phyloP scores from a whole-genome alignment of 2,113 vertebrate species.

The sheep (Ovis aries) region ARS-UI_Ramb_v3.0 NC_056080.1:8993001-8993500 shows the following conservation, averaged over 20 bases:
- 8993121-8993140: not conserved
- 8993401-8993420: not conserved
- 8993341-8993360: not conserved
- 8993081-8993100: not conserved
- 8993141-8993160: not conserved
- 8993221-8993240: not conserved
- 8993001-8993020: not conserved
- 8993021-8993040: not conserved
- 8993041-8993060: not conserved
- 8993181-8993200: not conserved
- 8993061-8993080: not conserved
- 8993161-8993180: not conserved
- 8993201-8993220: not conserved
- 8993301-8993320: not conserved
- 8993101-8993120: not conserved
- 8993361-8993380: not conserved
- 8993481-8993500: not conserved
- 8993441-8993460: not conserved
- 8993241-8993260: not conserved
- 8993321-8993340: not conserved
- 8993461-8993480: not conserved
- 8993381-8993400: not conserved
- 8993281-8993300: not conserved
- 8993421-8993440: not conserved
- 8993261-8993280: not conserved